Evolutionary conservation across 1,140 invertebrate species (phyloP), one percentile per base, ranked within the genome.

Genomic region (Drosophila insularis): DNA sequence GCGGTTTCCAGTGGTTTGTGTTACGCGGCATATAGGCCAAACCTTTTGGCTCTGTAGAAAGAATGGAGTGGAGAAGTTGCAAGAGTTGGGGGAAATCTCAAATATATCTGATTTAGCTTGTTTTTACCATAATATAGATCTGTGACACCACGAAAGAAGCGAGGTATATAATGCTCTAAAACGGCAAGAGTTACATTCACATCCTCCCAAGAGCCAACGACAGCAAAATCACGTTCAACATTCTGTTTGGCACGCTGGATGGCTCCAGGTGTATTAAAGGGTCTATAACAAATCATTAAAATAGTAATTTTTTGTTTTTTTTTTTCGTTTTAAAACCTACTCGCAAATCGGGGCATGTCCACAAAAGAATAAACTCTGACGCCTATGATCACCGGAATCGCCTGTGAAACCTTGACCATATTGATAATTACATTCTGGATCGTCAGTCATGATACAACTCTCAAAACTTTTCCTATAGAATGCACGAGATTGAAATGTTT

Each of bases 391-490:
- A 4, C 95, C 56, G 5, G 95, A 72, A 96, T 96, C 35, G 95
- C 55, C 96, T 82, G 96, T 95, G 77, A 95, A 94, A 4, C 94
- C 95, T 79, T 96, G 95, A 0, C 96, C 96, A 75, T 95, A 94
- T 8, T 96, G 89, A 92, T 97, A 97, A 53, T 94, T 94, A 81
- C 97, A 98, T 91, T 98, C 97, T n/a, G 95, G 93, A 91, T 97
- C 96, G 0, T 95, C 94, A 32, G 94, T 94, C 55, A 96, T 87
- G 11, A 98, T 97, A 80, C 97, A 98, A 0, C 96, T 95, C 89
- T 97, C 96, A 90, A 97, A 81, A 97, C 91, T 97, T 94, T 97
- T 97, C 89, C 96, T 96, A 5, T 97, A 92, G 96, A 96, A 97
- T 93, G 32, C 93, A 8, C 96, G 95, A 92, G 96, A 96, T 5